A percentile compares a stretch with the other conserved stretches of the same genome.
phyloP scores from a whole-genome alignment of 2,113 vertebrate genomes.

The Cynocephalus volans region DNA sequence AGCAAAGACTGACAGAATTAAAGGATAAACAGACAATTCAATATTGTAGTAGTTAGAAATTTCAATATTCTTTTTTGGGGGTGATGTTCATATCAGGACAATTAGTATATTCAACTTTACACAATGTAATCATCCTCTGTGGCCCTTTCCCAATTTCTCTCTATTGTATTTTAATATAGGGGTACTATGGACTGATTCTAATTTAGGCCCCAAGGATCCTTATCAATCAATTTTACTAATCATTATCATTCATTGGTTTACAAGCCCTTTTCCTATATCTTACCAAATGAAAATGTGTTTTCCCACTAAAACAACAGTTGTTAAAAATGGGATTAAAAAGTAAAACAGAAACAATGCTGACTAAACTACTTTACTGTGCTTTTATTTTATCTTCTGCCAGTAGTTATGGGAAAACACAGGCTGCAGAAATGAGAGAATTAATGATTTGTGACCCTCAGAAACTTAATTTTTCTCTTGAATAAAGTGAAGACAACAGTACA shows the following conservation, averaged over 20 bases:
- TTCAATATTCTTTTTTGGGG: too few species aligned
- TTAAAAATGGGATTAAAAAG: constrained; percentile 6
- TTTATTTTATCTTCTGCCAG: background rate
- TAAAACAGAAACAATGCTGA: background rate
- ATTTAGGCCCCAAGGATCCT: background rate
- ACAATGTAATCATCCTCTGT: too few species aligned
- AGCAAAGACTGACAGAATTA: too few species aligned
- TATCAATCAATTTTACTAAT: background rate
- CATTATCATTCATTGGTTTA: background rate
- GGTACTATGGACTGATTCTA: background rate
- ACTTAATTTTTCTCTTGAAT: constrained; percentile 29
- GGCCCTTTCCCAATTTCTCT: too few species aligned
- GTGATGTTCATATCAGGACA: too few species aligned
- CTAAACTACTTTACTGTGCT: background rate
- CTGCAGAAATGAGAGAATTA: background rate
- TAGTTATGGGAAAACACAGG: background rate
- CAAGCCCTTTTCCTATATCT: background rate
- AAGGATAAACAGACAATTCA: too few species aligned
- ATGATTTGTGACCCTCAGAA: background rate
- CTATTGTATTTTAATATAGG: background rate
- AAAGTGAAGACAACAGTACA: background rate
- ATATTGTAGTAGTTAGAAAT: too few species aligned
- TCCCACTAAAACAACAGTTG: background rate
- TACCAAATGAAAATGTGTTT: background rate
- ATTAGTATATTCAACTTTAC: too few species aligned